A percentile compares a stretch with the other conserved stretches of the same genome.
phyloP scores from a whole-genome alignment of 2,797 vertebrate genomes.

The Trachops cirrhosus region DNA sequence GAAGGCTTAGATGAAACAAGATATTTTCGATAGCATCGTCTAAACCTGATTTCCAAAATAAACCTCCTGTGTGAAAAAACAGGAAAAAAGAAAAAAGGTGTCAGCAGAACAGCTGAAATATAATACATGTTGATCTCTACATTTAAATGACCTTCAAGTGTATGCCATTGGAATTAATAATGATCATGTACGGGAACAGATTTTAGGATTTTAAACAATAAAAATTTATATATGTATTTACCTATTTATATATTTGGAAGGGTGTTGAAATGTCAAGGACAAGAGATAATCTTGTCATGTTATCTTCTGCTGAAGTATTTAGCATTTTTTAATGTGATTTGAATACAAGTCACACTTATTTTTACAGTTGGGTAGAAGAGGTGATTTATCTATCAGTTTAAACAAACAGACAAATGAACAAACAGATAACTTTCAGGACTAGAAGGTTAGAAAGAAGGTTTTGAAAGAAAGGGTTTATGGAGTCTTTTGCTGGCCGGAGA shows the following conservation, averaged over 20 bases:
- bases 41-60: conserved; percentile 1
- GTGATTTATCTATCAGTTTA: neutral
- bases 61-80: neutral
- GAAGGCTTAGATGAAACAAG: neutral
- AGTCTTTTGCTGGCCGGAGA: neutral
- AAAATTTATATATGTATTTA: neutral
- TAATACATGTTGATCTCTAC: neutral
- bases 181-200: neutral
- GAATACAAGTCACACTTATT: conserved; percentile 10
- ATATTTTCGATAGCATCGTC: neutral
- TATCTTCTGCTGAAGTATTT: neutral
- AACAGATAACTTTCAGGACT: neutral
- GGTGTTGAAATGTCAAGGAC: neutral
- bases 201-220: neutral
- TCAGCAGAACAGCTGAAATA: neutral
- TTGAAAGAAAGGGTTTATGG: neutral
- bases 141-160: neutral
- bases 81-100: neutral
- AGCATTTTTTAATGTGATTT: neutral
- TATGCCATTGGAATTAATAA: neutral
- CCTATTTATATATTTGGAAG: neutral
- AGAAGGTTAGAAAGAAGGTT: too few species aligned
- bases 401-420: too few species aligned
- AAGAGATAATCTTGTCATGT: neutral
- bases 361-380: neutral